phyloP scores from a whole-genome alignment of 2,797 vertebrate species.

The Cuculus canorus region DNA sequence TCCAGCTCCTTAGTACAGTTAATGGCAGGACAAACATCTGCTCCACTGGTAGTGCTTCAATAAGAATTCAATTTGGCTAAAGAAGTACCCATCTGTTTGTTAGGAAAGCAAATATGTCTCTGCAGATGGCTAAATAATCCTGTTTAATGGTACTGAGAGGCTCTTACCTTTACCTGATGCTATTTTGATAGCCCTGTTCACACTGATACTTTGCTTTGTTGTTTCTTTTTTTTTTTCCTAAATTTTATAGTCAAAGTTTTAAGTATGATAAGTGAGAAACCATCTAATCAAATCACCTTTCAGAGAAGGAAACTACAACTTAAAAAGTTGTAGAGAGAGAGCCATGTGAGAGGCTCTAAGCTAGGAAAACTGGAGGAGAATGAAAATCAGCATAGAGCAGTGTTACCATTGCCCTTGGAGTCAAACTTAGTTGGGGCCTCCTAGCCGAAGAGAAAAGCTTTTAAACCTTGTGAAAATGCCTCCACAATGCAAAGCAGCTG shows the following conservation, averaged over 20 bases:
- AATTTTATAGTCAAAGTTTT: not conserved
- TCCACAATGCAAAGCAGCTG: slow-evolving; percentile 21
- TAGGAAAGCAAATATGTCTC: not conserved
- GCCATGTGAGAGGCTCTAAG: not conserved
- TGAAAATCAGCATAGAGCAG: not conserved
- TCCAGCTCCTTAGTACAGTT: not conserved
- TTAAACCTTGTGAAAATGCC: not conserved
- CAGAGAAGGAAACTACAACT: not conserved
- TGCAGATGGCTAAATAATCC: not conserved
- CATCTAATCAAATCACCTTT: not conserved
- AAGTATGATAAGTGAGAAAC: not conserved
- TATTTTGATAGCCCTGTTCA: not conserved
- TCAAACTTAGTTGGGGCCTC: not conserved
- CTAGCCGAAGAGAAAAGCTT: not conserved
- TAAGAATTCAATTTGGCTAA: not conserved
- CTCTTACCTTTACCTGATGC: not conserved
- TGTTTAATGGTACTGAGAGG: not conserved
- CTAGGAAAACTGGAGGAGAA: not conserved
- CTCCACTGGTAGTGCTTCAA: not conserved
- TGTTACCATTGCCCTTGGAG: not conserved
- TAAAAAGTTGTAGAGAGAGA: too few relatives aligned
- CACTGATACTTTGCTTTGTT: fast-evolving
- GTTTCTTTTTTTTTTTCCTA: too few relatives aligned
- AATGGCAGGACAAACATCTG: not conserved
- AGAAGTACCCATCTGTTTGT: not conserved